phyloP scores from a whole-genome alignment of 2,797 vertebrate species.

The Crocidura indochinensis region DNA sequence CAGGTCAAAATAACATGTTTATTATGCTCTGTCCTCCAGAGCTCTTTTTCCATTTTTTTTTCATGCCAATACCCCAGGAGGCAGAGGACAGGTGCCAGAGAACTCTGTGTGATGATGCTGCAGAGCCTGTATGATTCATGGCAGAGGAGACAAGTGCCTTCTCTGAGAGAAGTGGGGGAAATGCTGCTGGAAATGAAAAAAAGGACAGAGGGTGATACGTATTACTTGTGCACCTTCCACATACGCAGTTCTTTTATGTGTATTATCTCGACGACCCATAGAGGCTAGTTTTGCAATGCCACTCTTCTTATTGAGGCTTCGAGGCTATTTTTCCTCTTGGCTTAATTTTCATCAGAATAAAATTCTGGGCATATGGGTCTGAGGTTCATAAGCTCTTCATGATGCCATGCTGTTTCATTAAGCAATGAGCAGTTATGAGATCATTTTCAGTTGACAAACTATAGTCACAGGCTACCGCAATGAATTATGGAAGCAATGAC shows the following conservation, averaged over 20 bases:
- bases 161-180: not conserved
- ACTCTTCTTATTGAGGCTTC: not conserved
- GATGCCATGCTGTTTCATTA: not conserved
- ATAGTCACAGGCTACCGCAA: not conserved
- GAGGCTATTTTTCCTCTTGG: constrained; percentile 14
- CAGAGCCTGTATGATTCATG: not conserved
- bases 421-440: not conserved
- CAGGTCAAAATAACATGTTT: not conserved
- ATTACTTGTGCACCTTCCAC: not conserved
- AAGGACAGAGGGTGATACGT: not conserved
- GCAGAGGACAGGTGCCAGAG: not conserved
- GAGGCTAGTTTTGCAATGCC: not conserved
- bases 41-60: not conserved
- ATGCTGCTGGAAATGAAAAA: not conserved
- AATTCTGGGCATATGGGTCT: not conserved
- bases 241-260: not conserved
- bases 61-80: not conserved
- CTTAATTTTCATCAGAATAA: not conserved
- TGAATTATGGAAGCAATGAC: not conserved
- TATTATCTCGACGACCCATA: not conserved
- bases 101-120: not conserved
- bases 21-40: not conserved
- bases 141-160: not conserved
- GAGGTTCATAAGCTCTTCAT: constrained; percentile 8
- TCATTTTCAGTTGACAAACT: constrained; percentile 7